phyloP scores from a whole-genome alignment of 2,797 vertebrate species.

The Tamandua tetradactyla region DNA sequence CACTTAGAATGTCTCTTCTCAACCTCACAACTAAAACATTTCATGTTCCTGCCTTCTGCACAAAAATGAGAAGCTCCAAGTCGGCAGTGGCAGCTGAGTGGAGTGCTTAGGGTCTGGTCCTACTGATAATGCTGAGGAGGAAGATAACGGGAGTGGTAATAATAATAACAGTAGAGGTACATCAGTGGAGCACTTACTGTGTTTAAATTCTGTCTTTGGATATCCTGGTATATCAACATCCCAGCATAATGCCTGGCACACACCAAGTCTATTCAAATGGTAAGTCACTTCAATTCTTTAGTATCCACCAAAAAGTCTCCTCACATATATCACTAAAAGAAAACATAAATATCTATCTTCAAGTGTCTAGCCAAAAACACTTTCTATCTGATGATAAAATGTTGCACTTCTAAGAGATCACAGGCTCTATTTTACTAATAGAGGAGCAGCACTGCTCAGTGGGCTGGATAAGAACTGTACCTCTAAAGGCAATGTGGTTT shows the following conservation, averaged over 20 bases:
- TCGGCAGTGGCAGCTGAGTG: not conserved
- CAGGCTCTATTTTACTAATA: not conserved
- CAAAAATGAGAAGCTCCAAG: not conserved
- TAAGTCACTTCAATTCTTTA: not conserved
- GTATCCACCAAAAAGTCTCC: not conserved
- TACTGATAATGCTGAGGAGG: not conserved
- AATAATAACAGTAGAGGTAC: not conserved
- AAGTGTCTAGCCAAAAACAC: not conserved
- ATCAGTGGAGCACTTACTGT: not conserved
- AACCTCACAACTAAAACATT: not conserved
- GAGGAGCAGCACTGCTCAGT: not conserved
- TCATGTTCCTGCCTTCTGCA: not conserved
- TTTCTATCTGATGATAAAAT: not conserved
- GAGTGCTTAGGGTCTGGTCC: not conserved
- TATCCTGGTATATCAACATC: not conserved
- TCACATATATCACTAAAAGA: not conserved
- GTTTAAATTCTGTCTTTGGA: not conserved
- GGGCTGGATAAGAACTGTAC: not conserved
- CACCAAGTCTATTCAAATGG: not conserved
- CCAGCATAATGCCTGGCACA: not conserved
- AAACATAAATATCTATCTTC: not conserved
- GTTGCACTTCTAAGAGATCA: rapidly evolving
- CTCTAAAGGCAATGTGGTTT: not conserved
- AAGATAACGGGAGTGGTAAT: not conserved
- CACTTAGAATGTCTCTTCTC: not conserved